These are phyloP conservation scores for Phrynocephalus forsythii DNA, from an alignment of 2,797 vertebrate species.

Conservation along the genomic window DNA sequence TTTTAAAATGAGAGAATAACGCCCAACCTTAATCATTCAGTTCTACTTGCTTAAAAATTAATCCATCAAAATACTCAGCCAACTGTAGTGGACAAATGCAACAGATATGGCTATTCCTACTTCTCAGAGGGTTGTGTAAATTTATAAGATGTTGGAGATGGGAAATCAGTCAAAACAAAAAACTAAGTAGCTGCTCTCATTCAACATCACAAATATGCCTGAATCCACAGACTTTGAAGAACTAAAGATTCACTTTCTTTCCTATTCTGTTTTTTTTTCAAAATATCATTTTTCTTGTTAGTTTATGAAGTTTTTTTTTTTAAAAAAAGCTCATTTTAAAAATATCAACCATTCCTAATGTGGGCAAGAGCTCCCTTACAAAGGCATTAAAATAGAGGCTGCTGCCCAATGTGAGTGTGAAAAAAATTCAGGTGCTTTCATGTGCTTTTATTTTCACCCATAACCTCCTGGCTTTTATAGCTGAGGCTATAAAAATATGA, in stretches of 20 bases:
- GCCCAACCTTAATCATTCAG: too few relatives aligned
- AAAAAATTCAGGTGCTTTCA: constrained; percentile 5
- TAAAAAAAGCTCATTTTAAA: background rate
- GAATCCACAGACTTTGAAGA: background rate
- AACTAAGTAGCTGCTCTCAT: background rate
- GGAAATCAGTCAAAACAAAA: background rate
- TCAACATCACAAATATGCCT: background rate
- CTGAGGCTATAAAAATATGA: background rate
- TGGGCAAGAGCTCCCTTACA: background rate
- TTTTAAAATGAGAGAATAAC: too few relatives aligned
- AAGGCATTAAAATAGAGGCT: background rate
- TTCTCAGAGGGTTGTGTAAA: too few relatives aligned
- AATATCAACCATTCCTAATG: background rate
- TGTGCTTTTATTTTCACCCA: constrained; percentile 16
- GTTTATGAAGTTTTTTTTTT: background rate
- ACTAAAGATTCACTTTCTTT: background rate
- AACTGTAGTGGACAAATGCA: background rate
- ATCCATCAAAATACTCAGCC: background rate
- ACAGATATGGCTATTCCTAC: background rate
- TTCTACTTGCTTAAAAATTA: background rate
- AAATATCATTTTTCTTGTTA: background rate
- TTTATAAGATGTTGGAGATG: background rate
- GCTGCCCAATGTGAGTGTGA: background rate
- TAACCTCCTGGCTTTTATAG: constrained; percentile 12
- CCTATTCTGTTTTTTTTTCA: background rate